Evolutionary conservation across 2,888 invertebrate genomes (phyloP), one percentile per base, ranked within the genome.

Genomic region (Esperia sulphurella): DNA sequence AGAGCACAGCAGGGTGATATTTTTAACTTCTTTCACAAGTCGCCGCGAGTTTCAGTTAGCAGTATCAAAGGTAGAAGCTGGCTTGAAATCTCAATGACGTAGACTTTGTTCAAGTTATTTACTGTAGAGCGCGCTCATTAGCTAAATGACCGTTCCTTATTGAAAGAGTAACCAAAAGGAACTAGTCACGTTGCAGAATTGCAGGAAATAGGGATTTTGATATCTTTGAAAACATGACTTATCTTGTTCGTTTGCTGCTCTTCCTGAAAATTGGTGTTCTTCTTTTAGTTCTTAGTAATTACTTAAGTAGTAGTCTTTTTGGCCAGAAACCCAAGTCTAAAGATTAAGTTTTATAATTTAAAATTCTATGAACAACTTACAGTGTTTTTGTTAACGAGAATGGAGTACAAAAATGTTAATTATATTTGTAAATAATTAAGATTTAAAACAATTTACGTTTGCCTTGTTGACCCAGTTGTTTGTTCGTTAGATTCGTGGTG

Each of bases 91-190:
- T 75, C 69, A 74, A 74, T 76, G 74, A 74, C 76, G 72, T 66
- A 76, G 79, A 82, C 77, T 83, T 83, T 79, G 80, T 81, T 78
- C 71, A 71, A 79, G 67, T 79, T 85, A 83, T 85, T 86, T 82
- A 79, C 79, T 84, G 78, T 77, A 70, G 69, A 82, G 76, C 68
- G 71, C 69, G 75, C 82, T 85, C 86, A 84, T 87, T 86, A 86
- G 78, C 81, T 79, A 83, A 86, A 84, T 83, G 79, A 81, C 83
- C 78, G 77, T 78, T 70, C 65, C 72, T 78, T 81, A 82, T 83
- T 83, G 73, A 79, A 82, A 79, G 68, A 74, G 77, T 74, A 74
- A 76, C 76, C 75, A 78, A 78, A 79, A 70, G 35, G 69, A 65
- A 60, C 58, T 64, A 55, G 43, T 45, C 31, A 37, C 45, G 30